Evolutionary conservation across 2,113 vertebrate genomes (phyloP).

Genomic region (Myrmophylax atrothorax): DNA sequence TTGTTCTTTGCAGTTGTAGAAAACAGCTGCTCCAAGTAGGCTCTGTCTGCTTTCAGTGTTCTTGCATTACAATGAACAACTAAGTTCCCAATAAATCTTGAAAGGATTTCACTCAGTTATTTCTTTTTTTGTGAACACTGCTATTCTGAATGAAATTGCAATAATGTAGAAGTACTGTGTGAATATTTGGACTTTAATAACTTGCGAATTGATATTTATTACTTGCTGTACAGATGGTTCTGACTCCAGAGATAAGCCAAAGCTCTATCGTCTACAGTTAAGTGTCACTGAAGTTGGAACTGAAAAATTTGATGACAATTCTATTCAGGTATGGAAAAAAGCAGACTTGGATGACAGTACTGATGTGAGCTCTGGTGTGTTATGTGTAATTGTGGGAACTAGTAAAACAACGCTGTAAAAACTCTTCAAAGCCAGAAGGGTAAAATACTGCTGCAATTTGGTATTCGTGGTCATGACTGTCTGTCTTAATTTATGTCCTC

Average conservation of each 20-base stretch:
- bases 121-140: background rate
- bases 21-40: background rate
- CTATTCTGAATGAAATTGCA: background rate
- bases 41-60: background rate
- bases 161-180: background rate
- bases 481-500: background rate
- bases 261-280: slow-evolving; percentile 95
- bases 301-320: slow-evolving; percentile 89
- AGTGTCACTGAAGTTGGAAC: slow-evolving; percentile 98
- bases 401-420: background rate
- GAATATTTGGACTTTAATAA: background rate
- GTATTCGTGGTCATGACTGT: background rate
- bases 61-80: background rate
- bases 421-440: background rate
- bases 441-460: background rate
- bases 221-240: slow-evolving; percentile 85
- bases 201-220: background rate
- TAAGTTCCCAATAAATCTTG: background rate
- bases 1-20: background rate
- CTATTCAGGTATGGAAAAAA: slow-evolving; percentile 86
- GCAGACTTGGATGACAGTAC: background rate
- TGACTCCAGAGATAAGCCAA: slow-evolving; percentile 97
- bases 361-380: background rate
- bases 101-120: background rate
- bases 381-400: background rate